Conservation (phyloP, 2,888 invertebrate genomes). For the Ommatoiulus sabulosus region DNA sequence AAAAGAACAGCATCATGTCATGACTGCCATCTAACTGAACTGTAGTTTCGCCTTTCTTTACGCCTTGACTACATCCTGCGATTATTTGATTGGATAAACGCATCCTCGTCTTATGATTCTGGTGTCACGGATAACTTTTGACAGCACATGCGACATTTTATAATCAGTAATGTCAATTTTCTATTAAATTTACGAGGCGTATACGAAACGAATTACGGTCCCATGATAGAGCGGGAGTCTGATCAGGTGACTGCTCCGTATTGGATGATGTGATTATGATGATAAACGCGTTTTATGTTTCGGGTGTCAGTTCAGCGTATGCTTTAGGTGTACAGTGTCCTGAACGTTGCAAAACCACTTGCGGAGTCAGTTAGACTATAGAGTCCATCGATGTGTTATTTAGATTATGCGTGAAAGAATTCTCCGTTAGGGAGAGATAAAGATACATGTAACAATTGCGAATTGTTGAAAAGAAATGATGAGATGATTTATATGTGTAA, state of each 20-base stretch:
- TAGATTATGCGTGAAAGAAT: no score
- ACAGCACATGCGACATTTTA: neutral
- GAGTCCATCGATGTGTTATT: no score
- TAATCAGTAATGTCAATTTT: slow-evolving; percentile 4
- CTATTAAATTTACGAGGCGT: neutral
- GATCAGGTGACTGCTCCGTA: neutral
- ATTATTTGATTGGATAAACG: slow-evolving; percentile 36
- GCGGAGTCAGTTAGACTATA: no score
- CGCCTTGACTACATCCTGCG: neutral
- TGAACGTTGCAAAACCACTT: no score
- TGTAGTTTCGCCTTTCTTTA: neutral
- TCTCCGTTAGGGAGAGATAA: no score
- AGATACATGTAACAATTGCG: no score
- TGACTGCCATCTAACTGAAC: neutral
- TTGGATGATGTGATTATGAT: neutral
- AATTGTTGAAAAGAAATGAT: no score
- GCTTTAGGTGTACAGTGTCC: no score
- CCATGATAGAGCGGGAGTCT: neutral
- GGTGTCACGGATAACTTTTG: neutral
- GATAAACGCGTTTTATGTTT: neutral
- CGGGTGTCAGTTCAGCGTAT: no score
- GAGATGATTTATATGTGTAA: no score
- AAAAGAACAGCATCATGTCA: neutral
- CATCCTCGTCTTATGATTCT: neutral
- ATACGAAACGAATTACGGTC: neutral